Conservation (phyloP, 2,113 vertebrate genomes). For the Ameiurus melas region DNA sequence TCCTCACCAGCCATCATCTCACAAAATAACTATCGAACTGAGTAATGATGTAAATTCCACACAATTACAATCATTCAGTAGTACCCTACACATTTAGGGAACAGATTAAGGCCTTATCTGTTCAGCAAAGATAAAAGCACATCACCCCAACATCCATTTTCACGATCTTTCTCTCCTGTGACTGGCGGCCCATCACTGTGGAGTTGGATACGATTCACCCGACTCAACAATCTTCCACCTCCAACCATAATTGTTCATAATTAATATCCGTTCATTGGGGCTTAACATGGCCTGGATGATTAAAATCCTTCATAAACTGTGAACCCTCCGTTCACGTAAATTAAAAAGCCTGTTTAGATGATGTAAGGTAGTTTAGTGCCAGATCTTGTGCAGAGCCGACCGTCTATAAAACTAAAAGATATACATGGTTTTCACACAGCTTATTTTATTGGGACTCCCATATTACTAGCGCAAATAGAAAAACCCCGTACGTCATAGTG, state of each 20-base stretch:
- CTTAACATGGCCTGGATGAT: not conserved
- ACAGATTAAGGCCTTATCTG: not conserved
- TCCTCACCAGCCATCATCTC: not conserved
- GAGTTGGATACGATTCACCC: not conserved
- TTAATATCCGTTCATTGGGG: not conserved
- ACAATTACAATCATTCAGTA: not conserved
- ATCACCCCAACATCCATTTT: not conserved
- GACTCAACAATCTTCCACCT: not conserved
- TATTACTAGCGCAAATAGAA: not conserved
- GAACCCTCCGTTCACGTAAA: not conserved
- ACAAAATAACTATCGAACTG: not conserved
- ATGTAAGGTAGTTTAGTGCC: not conserved
- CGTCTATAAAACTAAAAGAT: not conserved
- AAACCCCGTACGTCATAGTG: not conserved
- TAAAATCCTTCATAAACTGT: not conserved
- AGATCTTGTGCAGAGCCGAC: not conserved
- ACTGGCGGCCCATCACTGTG: not conserved
- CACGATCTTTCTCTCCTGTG: not conserved
- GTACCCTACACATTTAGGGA: not conserved
- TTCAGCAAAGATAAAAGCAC: not conserved
- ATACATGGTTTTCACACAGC: not conserved
- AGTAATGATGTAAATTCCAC: not conserved
- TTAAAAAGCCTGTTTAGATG: conserved; percentile 12
- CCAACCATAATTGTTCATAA: not conserved
- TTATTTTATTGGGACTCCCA: not conserved